A percentile compares a stretch with the other conserved stretches of the same genome.
These are phyloP conservation scores for Nemurella pictetii DNA, from an alignment of 2,888 invertebrate species.

Conservation along the genomic window DNA sequence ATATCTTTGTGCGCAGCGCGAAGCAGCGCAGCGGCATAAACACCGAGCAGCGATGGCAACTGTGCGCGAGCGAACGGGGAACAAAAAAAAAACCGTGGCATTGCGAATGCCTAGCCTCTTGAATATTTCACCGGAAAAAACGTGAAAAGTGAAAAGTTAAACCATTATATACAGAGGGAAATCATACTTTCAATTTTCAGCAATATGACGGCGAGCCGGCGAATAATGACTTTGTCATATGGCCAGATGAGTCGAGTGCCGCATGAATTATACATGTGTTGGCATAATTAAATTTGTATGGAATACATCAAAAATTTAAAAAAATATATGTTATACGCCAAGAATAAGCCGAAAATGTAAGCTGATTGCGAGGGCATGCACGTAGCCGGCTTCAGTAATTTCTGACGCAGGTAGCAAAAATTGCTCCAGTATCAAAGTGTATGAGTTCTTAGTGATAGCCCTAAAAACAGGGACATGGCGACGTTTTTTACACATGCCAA, in stretches of 20 bases:
- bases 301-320: neutral
- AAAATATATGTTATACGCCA: neutral
- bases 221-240: neutral
- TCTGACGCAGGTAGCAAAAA: no score
- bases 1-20: neutral
- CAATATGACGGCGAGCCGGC: neutral
- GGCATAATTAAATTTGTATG: neutral
- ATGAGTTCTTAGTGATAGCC: no score
- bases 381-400: no score
- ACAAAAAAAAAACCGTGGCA: neutral
- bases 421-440: no score
- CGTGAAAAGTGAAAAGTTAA: neutral
- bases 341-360: neutral
- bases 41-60: neutral
- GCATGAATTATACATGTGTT: neutral
- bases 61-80: neutral
- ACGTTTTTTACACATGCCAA: no score
- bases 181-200: neutral
- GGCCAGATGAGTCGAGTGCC: neutral
- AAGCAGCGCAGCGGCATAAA: neutral
- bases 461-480: no score
- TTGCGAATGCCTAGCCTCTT: neutral
- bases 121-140: neutral
- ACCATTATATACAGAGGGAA: neutral
- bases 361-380: neutral